These are phyloP conservation scores for Baryphthengus martii DNA, from an alignment of 2,113 vertebrate species.

Conservation along the genomic window DNA sequence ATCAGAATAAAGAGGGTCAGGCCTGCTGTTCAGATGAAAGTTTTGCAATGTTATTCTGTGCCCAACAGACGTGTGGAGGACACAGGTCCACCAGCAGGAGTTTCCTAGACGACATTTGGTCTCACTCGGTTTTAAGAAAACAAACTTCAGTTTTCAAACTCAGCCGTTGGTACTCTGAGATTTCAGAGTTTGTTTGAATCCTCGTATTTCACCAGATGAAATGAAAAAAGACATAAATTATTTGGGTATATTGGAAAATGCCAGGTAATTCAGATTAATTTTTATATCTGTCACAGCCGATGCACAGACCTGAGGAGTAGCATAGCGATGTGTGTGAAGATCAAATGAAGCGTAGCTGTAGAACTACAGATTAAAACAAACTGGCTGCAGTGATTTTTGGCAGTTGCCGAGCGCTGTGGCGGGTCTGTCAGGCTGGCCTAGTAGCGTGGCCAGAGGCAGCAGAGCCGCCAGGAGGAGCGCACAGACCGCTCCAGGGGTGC, in stretches of 20 bases:
- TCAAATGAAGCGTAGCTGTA: background rate
- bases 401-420: background rate
- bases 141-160: background rate
- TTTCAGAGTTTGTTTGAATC: background rate
- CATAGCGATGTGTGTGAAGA: background rate
- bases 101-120: background rate
- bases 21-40: background rate
- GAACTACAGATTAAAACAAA: background rate
- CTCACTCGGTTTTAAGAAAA: background rate
- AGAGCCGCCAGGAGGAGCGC: conserved; percentile 23
- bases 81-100: background rate
- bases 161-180: fast-evolving
- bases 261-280: background rate
- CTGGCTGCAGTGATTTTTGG: background rate
- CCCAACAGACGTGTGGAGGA: background rate
- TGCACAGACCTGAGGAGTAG: background rate
- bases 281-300: background rate
- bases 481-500: background rate
- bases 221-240: background rate
- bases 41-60: background rate
- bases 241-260: background rate
- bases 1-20: background rate
- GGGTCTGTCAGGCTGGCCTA: background rate
- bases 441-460: background rate
- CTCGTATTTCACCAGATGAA: background rate